These are phyloP conservation scores for Bedellia somnulentella DNA, from an alignment of 2,888 invertebrate genomes.

Conservation along the genomic window DNA sequence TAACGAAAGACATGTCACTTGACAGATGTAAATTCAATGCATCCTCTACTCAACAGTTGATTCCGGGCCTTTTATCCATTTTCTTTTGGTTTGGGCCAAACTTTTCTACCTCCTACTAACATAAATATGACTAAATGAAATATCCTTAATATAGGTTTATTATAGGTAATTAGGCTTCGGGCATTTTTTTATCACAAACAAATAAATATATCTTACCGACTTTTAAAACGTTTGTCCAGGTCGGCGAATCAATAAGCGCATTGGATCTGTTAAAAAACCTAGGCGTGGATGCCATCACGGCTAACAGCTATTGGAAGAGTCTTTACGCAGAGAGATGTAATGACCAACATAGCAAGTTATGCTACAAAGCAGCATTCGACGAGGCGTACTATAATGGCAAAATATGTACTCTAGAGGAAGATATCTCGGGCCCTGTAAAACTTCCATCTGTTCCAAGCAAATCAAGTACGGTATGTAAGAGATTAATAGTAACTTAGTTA, in stretches of 20 bases:
- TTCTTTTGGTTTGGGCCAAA: too few relatives aligned
- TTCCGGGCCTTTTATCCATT: too few relatives aligned
- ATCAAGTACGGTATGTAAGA: too few relatives aligned
- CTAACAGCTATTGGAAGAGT: slow-evolving; percentile 26
- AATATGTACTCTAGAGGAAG: slow-evolving; percentile 16
- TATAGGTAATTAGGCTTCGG: too few relatives aligned
- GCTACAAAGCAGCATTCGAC: slow-evolving; percentile 24
- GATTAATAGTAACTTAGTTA: too few relatives aligned
- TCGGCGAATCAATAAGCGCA: slow-evolving; percentile 32
- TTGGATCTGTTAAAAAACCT: slow-evolving; percentile 30
- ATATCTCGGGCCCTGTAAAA: slow-evolving; percentile 7
- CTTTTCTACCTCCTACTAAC: too few relatives aligned
- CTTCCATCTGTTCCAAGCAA: too few relatives aligned
- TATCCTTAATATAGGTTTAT: too few relatives aligned
- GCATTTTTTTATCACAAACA: not conserved
- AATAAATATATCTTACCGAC: not conserved
- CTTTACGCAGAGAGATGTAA: slow-evolving; percentile 33
- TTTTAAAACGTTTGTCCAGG: slow-evolving; percentile 17
- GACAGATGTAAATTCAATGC: too few relatives aligned
- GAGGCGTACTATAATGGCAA: slow-evolving; percentile 23
- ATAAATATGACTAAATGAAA: too few relatives aligned
- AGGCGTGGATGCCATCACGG: slow-evolving; percentile 23
- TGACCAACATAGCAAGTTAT: slow-evolving; percentile 20
- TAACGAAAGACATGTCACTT: too few relatives aligned
- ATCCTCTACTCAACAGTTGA: too few relatives aligned